Evolutionary conservation across 2,888 invertebrate species (phyloP).

Genomic region (Rotaria magnacalcarata): DNA sequence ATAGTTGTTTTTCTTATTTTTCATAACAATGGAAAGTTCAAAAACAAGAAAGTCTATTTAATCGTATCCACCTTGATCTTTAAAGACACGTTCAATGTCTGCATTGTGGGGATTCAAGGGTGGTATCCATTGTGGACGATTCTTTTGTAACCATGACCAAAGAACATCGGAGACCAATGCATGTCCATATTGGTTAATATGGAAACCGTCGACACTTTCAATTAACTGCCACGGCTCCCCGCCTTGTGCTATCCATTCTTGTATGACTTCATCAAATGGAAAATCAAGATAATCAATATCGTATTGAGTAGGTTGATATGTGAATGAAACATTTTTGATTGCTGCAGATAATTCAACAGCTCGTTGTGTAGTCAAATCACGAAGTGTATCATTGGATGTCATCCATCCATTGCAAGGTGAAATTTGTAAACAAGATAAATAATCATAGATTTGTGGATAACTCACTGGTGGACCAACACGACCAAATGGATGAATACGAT

Average conservation of each 20-base stretch:
- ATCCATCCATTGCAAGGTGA: slow-evolving; percentile 62
- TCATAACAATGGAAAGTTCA: too few species aligned
- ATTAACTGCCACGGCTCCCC: slow-evolving; percentile 53
- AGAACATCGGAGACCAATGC: slow-evolving; percentile 50
- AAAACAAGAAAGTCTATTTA: too few species aligned
- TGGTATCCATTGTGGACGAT: slow-evolving; percentile 58
- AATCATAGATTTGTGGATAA: slow-evolving; percentile 61
- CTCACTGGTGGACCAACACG: slow-evolving; percentile 58
- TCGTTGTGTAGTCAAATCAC: slow-evolving; percentile 47
- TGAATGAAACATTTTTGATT: slow-evolving; percentile 49
- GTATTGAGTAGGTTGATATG: slow-evolving; percentile 48
- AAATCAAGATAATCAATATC: slow-evolving; percentile 49
- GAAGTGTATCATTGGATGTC: slow-evolving; percentile 56
- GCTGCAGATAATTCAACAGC: slow-evolving; percentile 51
- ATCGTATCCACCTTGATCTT: slow-evolving; percentile 46
- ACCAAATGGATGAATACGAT: slow-evolving; percentile 61
- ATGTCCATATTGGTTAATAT: slow-evolving; percentile 55
- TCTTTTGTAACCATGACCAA: slow-evolving; percentile 52
- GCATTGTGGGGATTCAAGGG: slow-evolving; percentile 58
- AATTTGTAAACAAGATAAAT: slow-evolving; percentile 61
- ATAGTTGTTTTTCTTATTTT: too few species aligned
- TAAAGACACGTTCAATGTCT: slow-evolving; percentile 57
- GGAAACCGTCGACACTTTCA: slow-evolving; percentile 57
- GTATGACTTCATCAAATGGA: slow-evolving; percentile 51
- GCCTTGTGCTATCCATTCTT: slow-evolving; percentile 49